Percentiles rank a stretch among this genome's conserved stretches.
Evolutionary conservation across 2,888 invertebrate species (phyloP).

Genomic region (Brachyopa scutellaris): DNA sequence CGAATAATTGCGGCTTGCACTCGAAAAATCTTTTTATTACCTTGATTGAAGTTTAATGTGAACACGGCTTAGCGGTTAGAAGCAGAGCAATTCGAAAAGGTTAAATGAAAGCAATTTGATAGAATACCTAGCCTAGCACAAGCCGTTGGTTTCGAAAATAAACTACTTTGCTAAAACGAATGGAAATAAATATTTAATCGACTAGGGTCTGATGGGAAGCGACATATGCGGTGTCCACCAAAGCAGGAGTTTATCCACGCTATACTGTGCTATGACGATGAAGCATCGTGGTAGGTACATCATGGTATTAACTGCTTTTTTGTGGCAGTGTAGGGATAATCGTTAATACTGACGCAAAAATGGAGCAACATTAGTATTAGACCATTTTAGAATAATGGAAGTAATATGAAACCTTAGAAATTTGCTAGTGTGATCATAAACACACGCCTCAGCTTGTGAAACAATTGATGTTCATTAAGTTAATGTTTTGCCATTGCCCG

Average conservation of each 20-base stretch:
- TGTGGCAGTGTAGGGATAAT: conserved; percentile 40
- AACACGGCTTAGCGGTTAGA: background rate
- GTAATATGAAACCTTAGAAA: conserved; percentile 27
- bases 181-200: conserved; percentile 23
- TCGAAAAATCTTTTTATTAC: background rate
- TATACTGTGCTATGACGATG: conserved; percentile 22
- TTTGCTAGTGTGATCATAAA: conserved; percentile 26
- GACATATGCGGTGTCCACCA: conserved; percentile 15
- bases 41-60: background rate
- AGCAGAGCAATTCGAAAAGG: background rate
- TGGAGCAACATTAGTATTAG: conserved; percentile 33
- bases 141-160: conserved; percentile 13
- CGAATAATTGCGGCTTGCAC: background rate
- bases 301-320: conserved; percentile 38
- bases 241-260: conserved; percentile 15
- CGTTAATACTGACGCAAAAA: conserved; percentile 30
- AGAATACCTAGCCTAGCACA: background rate
- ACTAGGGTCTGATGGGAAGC: conserved; percentile 22
- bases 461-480: no score
- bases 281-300: conserved; percentile 25
- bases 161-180: conserved; percentile 5
- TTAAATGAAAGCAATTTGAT: conserved; percentile 3
- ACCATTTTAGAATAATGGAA: conserved; percentile 21
- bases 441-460: no score
- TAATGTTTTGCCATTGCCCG: conserved; percentile 8